Base-by-base conservation (phyloP, 2,888 invertebrate species). In the Agrochola litura region DNA sequence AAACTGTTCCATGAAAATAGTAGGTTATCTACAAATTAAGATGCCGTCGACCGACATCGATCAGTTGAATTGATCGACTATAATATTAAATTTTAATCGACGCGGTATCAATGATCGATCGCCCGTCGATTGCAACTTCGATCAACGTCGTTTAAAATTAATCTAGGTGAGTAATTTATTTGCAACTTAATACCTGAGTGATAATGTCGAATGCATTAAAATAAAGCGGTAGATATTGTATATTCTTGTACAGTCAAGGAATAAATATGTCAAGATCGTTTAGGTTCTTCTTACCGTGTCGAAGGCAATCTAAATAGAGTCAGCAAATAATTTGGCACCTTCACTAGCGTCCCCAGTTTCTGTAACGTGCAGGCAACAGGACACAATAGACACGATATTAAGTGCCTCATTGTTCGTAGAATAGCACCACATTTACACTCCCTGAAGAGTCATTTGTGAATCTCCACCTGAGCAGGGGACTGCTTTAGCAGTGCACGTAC, bases 31-130 rank as follows among this genome's bases (percentile, higher is more conserved):
- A 65, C 1, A 46, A 25, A 46, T 37, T 14, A 67, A 54, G 6
- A 25, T 25, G 16, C 8, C 6, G 16, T 73, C 54, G 16, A 54
- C 8, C 25, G 16, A 46, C 46, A 25, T 76, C 12, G 54, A 78
- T 78, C 46, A 64, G 37, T 46, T 12, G 22, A 72, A 16, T 65
- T 52, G 30, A 75, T 76, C 66, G 54, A 41, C 25, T 56, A 16
- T 2, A 56, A 22, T 65, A 76, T 49, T 76, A 56, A 41, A 76
- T 77, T 30, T 69, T 64, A 46, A 78, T 78, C 43, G 37, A 41
- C 9, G 9, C 16, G 54, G 9, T 49, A 16, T 12, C 37, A 46
- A 41, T 56, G 79, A 76, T 79, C 67, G 66, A 79, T 65, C 16
- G 66, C 9, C 54, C 16, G 25, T 37, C 66, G 37, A 56, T 65